These are phyloP conservation scores for Drosophila simulans DNA, from an alignment of 1,140 invertebrate genomes.

Conservation along the genomic window DNA sequence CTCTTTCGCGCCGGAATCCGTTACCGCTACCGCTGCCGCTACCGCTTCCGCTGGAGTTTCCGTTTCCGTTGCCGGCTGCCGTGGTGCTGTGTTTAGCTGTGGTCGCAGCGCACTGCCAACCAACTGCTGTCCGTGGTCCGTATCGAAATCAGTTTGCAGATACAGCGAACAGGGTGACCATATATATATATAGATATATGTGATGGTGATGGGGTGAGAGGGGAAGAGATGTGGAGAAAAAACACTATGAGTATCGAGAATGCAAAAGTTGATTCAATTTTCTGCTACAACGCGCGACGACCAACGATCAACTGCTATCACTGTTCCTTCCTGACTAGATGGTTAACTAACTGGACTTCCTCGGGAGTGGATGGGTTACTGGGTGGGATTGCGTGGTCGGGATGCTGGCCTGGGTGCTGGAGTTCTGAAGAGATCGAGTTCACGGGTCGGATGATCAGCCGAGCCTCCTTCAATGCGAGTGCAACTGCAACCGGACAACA, in stretches of 20 bases:
- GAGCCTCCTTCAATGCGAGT: slow-evolving; percentile 50
- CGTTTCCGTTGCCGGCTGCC: slow-evolving; percentile 41
- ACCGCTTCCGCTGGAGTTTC: slow-evolving; percentile 19
- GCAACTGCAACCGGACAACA: slow-evolving; percentile 65
- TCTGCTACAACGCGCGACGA: slow-evolving; percentile 13
- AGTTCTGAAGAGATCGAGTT: neutral
- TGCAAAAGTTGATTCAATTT: slow-evolving; percentile 13
- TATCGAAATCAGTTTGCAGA: slow-evolving; percentile 5
- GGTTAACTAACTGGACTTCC: neutral
- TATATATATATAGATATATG: neutral
- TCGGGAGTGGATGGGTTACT: neutral
- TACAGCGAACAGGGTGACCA: no score
- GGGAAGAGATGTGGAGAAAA: slow-evolving; percentile 1
- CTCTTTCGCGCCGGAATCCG: slow-evolving; percentile 27
- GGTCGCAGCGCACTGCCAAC: slow-evolving; percentile 76
- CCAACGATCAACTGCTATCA: slow-evolving; percentile 3
- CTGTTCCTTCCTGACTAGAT: neutral
- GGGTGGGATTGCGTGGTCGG: neutral
- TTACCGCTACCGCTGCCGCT: slow-evolving; percentile 37
- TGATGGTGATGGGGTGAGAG: slow-evolving; percentile 2
- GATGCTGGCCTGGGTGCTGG: neutral
- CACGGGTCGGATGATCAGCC: neutral
- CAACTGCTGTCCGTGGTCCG: slow-evolving; percentile 38
- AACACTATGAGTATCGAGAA: slow-evolving; percentile 23
- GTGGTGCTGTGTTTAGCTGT: slow-evolving; percentile 69